phyloP scores from a whole-genome alignment of 2,888 invertebrate genomes.

The Cepaea hortensis region DNA sequence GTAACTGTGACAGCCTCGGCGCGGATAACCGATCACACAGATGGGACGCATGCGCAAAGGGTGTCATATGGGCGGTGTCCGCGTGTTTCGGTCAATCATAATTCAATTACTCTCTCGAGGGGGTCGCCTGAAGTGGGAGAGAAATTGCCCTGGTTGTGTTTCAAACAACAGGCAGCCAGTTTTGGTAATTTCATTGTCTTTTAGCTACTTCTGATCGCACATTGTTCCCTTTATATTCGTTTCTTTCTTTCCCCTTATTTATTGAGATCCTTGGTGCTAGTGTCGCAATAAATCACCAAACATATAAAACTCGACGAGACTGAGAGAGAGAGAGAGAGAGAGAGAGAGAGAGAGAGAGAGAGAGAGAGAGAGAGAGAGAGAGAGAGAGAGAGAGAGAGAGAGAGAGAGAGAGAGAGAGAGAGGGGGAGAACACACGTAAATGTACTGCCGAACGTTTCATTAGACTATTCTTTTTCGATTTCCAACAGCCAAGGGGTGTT shows the following conservation, averaged over 20 bases:
- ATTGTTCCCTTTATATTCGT: not conserved
- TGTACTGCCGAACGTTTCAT: no score
- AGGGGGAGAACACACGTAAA: no score
- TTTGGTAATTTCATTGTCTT: no score
- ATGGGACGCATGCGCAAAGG: conserved; percentile 33
- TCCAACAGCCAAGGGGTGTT: no score
- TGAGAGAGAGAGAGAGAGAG: no score
- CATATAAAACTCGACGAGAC: not conserved
- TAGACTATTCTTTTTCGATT: no score
- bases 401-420: no score
- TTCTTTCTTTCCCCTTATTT: not conserved
- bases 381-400: no score
- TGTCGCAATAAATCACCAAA: not conserved
- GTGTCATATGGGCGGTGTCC: conserved; percentile 35
- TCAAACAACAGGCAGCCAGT: conserved; percentile 3
- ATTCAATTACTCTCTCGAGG: conserved; percentile 38
- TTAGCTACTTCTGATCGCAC: no score
- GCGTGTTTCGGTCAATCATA: conserved; percentile 38
- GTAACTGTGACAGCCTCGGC: not conserved
- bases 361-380: no score
- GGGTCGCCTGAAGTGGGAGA: not conserved
- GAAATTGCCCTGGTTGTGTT: conserved; percentile 32
- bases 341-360: no score
- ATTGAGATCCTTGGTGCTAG: not conserved
- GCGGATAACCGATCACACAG: conserved; percentile 40